Evolutionary conservation across 2,888 invertebrate species (phyloP), one percentile per base, ranked within the genome.

Genomic region (Heteromurus nitidus): DNA sequence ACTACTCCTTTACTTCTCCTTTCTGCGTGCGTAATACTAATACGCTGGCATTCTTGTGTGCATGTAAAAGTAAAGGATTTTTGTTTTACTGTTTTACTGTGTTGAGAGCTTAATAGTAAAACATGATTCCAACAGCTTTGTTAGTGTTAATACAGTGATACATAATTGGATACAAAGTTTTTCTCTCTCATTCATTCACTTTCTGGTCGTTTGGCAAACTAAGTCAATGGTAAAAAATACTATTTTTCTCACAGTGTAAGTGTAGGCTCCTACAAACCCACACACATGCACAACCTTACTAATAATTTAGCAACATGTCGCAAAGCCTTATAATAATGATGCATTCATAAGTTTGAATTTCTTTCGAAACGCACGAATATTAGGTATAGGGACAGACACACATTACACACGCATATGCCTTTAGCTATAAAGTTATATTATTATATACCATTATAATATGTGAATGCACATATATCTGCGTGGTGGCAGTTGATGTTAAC

Each of bases 171-270:
- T 31, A 31, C 31, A 31, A 31, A 30, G 18, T 31, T 55, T 22
- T 22, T 55, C 11, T 28, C 20, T 60, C 24, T 58, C 22, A 28
- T 64, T 53, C 64, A 53, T 50, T 22, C 36, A 64, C 64, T 62
- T 20, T 50, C 31, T n/a, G 58, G 18, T 31, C 26, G 18, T 69
- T 69, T 55, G 55, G 55, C 16, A 64, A 65, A 55, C 36, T 75
- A 30, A 75, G 65, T 75, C 74, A 75, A 55, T 75, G 18, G 55
- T 65, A 42, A 20, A 65, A 73, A 47, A 31, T n/a, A n/a, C n/a
- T n/a, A n/a, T 5, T 2, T 31, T 62, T 62, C 62, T 31, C 62
- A 62, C 31, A 62, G 18, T 31, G 18, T 18, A 31, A n/a, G n/a
- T n/a, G n/a, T n/a, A n/a, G n/a, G n/a, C n/a, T n/a, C n/a, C n/a